Conservation (phyloP, 2,797 vertebrate genomes). For the Oreortyx pictus region DNA sequence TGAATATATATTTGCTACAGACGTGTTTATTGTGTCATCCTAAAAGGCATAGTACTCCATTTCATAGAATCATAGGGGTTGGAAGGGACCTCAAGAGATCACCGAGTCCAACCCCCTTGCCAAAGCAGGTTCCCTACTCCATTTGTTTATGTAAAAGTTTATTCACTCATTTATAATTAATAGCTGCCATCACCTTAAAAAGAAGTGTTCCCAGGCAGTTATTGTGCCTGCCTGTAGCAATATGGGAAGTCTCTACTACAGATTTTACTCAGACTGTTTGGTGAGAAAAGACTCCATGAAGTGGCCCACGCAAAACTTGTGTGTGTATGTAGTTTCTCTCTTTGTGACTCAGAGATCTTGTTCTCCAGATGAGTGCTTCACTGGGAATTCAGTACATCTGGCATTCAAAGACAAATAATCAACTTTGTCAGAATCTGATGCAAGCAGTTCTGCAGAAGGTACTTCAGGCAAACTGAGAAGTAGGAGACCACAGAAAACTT, state of each 20-base stretch:
- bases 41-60: not conserved
- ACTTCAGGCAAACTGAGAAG: not conserved
- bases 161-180: not conserved
- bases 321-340: not conserved
- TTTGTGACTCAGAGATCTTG: not conserved
- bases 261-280: not conserved
- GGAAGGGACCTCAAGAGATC: too few relatives aligned
- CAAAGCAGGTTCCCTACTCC: not conserved
- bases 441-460: not conserved
- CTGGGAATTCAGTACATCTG: not conserved
- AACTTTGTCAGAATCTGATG: not conserved
- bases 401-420: not conserved
- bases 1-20: not conserved
- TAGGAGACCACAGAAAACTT: not conserved
- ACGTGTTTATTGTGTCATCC: not conserved
- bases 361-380: not conserved
- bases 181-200: not conserved
- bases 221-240: not conserved
- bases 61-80: not conserved
- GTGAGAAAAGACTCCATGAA: not conserved
- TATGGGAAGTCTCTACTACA: not conserved
- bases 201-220: not conserved
- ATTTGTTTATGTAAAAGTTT: not conserved
- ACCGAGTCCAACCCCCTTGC: too few relatives aligned
- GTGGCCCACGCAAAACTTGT: not conserved